Percentiles rank a stretch among this genome's conserved stretches.
phyloP scores from a whole-genome alignment of 2,797 vertebrate species.

The Crocidura indochinensis region DNA sequence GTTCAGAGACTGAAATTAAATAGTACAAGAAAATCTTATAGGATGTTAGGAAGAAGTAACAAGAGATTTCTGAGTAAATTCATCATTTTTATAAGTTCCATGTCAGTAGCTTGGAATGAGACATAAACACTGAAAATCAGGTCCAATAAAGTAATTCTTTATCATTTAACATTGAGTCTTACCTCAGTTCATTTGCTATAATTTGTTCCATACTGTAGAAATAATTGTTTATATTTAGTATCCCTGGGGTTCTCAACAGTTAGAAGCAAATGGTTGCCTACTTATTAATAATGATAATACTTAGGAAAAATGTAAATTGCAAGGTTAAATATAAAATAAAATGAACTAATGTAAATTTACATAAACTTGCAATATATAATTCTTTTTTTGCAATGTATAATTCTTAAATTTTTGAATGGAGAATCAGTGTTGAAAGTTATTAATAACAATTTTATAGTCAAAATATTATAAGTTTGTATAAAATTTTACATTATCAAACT shows the following conservation, averaged over 20 bases:
- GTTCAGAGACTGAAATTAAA: neutral
- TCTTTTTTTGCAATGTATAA: neutral
- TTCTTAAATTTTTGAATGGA: neutral
- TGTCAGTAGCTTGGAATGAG: neutral
- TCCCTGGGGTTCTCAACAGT: neutral
- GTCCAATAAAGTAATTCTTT: neutral
- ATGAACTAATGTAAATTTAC: neutral
- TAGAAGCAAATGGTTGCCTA: neutral
- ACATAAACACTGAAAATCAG: neutral
- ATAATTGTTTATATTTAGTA: no score
- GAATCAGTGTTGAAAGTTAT: no score
- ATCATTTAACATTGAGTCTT: neutral
- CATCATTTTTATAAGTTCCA: neutral
- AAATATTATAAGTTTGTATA: no score
- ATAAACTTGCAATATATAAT: neutral
- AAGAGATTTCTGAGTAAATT: accelerated
- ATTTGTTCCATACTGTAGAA: neutral
- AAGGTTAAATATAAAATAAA: neutral
- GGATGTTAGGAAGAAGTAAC: accelerated
- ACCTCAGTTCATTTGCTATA: neutral
- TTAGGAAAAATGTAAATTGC: neutral
- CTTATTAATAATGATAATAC: neutral
- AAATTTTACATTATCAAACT: no score
- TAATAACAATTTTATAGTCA: no score
- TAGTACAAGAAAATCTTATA: neutral